Conservation (phyloP, 2,888 invertebrate genomes). For the Hypena proboscidalis region DNA sequence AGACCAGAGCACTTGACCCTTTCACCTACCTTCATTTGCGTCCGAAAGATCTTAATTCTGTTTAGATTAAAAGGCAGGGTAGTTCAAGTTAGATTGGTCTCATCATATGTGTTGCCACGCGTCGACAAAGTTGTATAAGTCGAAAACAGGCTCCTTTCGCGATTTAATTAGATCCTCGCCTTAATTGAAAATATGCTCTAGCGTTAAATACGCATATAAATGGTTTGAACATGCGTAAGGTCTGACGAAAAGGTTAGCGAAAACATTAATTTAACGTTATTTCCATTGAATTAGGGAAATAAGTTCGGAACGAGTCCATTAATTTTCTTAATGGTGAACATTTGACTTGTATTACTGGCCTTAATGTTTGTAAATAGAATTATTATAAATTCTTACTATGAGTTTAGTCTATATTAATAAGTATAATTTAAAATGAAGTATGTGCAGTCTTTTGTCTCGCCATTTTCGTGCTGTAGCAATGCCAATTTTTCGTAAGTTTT, state of each 20-base stretch:
- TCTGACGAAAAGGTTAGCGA: constrained; percentile 31
- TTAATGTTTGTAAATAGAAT: constrained; percentile 1
- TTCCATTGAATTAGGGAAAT: constrained; percentile 4
- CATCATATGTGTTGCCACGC: constrained; percentile 58
- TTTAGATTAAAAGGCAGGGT: constrained; percentile 21
- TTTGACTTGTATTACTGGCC: constrained; percentile 1
- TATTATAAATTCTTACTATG: background rate
- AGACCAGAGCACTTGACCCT: constrained; percentile 52
- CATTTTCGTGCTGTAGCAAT: no score
- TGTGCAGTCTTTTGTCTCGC: no score
- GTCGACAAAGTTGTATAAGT: constrained; percentile 63
- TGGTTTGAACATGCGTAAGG: constrained; percentile 55
- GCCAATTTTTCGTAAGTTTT: no score
- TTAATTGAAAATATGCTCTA: constrained; percentile 75
- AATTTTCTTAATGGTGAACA: constrained; percentile 5
- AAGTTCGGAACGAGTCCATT: constrained; percentile 3
- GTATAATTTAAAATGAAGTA: no score
- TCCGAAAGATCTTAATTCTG: constrained; percentile 14
- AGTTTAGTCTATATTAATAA: background rate
- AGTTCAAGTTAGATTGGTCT: constrained; percentile 52
- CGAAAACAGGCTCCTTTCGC: constrained; percentile 69
- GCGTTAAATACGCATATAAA: constrained; percentile 68
- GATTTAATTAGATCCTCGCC: constrained; percentile 71
- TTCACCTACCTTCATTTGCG: constrained; percentile 34
- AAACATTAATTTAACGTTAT: constrained; percentile 7